These are phyloP conservation scores for Paramisgurnus dabryanus DNA, from an alignment of 2,113 vertebrate species.

Conservation along the genomic window DNA sequence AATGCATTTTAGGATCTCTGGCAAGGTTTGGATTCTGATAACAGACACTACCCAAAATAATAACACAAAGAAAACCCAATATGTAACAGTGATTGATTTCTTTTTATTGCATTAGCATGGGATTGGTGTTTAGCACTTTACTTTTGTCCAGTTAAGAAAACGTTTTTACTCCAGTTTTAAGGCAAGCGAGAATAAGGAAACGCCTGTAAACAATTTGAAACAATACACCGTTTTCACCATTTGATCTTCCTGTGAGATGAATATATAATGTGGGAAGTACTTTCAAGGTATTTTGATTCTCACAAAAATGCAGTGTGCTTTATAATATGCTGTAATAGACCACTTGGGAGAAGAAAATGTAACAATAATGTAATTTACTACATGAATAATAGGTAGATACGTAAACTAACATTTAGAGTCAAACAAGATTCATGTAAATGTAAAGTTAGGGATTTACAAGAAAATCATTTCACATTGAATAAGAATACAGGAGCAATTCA, in stretches of 20 bases:
- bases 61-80: not conserved
- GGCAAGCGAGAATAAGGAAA: not conserved
- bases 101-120: not conserved
- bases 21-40: not conserved
- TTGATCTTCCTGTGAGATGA: conserved; percentile 15
- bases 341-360: not conserved
- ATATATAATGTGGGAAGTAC: not conserved
- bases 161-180: not conserved
- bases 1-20: not conserved
- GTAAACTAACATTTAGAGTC: conserved; percentile 2
- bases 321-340: not conserved
- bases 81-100: not conserved
- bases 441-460: conserved; percentile 9
- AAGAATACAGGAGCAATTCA: conserved; percentile 19
- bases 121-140: not conserved
- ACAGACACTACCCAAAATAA: not conserved
- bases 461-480: conserved; percentile 22
- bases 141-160: conserved; percentile 22
- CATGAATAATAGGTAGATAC: not conserved
- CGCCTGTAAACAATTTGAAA: conserved; percentile 23
- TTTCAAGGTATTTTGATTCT: not conserved
- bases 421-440: not conserved
- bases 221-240: not conserved
- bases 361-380: conserved; percentile 12
- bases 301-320: not conserved